phyloP scores from a whole-genome alignment of 2,888 invertebrate genomes.

The Perizoma flavofasciatum region DNA sequence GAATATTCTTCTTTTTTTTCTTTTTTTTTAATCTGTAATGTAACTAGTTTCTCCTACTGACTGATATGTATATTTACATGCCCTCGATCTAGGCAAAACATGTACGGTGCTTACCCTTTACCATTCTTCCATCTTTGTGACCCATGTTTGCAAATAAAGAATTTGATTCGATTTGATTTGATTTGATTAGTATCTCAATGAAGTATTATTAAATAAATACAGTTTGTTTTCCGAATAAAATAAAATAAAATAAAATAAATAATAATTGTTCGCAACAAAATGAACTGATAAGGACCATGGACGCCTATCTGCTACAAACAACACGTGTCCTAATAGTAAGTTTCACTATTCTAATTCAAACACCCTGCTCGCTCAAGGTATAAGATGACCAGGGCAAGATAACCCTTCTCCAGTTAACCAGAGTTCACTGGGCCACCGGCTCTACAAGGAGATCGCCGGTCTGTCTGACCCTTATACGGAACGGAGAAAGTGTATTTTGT shows the following conservation, averaged over 20 bases:
- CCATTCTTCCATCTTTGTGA: too few species aligned
- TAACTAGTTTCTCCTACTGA: too few species aligned
- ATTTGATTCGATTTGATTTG: too few species aligned
- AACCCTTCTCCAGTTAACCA: conserved; percentile 62
- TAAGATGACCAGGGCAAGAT: conserved; percentile 58
- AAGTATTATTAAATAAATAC: too few species aligned
- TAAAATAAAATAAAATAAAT: background rate
- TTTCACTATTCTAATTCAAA: conserved; percentile 16
- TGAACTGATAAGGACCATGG: background rate
- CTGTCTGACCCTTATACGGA: conserved; percentile 62
- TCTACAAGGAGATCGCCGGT: conserved; percentile 59
- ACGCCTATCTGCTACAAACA: background rate
- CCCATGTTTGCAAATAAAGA: too few species aligned
- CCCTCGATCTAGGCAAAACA: too few species aligned
- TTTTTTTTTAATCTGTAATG: too few species aligned
- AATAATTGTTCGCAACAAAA: background rate
- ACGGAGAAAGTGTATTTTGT: conserved; percentile 60
- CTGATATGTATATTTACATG: too few species aligned
- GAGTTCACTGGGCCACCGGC: conserved; percentile 67
- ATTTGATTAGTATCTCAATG: too few species aligned
- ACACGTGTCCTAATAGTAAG: conserved; percentile 23
- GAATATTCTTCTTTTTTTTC: too few species aligned
- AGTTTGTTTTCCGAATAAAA: too few species aligned
- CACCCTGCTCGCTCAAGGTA: background rate
- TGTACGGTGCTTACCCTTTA: too few species aligned